phyloP scores from a whole-genome alignment of 2,797 vertebrate species.

The Sebastes itinus region DNA sequence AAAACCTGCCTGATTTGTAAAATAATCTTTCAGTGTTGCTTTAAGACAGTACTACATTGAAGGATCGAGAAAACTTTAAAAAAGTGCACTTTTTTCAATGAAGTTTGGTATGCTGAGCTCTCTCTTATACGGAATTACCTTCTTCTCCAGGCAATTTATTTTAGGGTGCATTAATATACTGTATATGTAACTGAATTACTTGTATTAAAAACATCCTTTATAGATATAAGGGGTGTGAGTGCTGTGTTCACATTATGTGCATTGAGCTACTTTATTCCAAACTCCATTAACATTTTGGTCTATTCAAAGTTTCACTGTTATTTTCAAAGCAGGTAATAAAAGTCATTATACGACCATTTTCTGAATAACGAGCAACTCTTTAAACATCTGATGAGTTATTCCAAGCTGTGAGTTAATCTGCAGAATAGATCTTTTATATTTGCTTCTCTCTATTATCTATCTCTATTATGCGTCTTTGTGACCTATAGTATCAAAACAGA shows the following conservation, averaged over 20 bases:
- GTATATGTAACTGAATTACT: background rate
- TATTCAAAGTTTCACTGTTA: no score
- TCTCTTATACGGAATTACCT: background rate
- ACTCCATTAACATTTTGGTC: no score
- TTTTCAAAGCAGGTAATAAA: no score
- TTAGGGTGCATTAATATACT: background rate
- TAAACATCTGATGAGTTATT: no score
- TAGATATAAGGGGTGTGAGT: background rate
- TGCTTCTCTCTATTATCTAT: background rate
- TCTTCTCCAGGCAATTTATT: background rate
- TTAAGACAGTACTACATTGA: background rate
- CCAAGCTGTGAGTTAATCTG: background rate
- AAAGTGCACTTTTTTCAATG: background rate
- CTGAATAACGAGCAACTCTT: no score
- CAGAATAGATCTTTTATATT: background rate
- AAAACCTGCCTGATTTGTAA: background rate
- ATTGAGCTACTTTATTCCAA: no score
- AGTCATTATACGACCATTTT: no score
- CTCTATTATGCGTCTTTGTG: background rate
- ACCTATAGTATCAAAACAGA: background rate
- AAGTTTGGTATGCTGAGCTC: background rate
- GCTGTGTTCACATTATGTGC: background rate
- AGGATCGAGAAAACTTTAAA: accelerated
- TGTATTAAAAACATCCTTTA: background rate
- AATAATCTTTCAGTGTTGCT: background rate